Evolutionary conservation across 2,888 invertebrate species (phyloP), one percentile per base, ranked within the genome.

Genomic region (Ophraella communa): DNA sequence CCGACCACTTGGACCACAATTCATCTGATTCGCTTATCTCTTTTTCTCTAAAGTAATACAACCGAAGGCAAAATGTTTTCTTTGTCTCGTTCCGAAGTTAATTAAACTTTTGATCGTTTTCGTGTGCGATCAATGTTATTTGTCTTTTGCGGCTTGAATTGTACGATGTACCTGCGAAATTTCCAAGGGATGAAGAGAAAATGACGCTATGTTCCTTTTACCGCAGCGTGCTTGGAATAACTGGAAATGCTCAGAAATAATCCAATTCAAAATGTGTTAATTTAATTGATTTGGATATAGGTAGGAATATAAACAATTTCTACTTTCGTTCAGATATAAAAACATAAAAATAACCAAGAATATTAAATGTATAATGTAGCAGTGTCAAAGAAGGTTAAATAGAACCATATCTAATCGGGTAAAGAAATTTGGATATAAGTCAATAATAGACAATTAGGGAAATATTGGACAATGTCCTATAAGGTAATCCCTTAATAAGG

Each of bases 81-180:
- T 73, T 72, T 74, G 74, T 73, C 73, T 74, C 74, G 27, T 72
- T 65, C 69, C 67, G 61, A 74, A 76, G 78, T 79, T 80, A 80
- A 80, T 79, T 80, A 79, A 79, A 80, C 78, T 80, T 79, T 78
- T 76, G 79, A 79, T 80, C 78, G 77, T 78, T 77, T 77, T 60
- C 60, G 60, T 76, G 74, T 72, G 74, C 73, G 73, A 74, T 74
- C 72, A 72, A 76, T 75, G 72, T 71, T 75, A 73, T 74, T 77
- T 76, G 74, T 75, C 76, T 75, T 74, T 72, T 67, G 73, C 69
- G 74, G 73, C 70, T 73, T 73, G 71, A 62, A 66, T 69, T 57
- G 59, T 27, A 59, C 59, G 54, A 65, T 61, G 65, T 61, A 65
- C 65, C 61, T 65, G 65, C 56, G 52, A 61, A 65, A 65, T 65